phyloP scores from a whole-genome alignment of 2,113 vertebrate genomes.

The Ochotona princeps region DNA sequence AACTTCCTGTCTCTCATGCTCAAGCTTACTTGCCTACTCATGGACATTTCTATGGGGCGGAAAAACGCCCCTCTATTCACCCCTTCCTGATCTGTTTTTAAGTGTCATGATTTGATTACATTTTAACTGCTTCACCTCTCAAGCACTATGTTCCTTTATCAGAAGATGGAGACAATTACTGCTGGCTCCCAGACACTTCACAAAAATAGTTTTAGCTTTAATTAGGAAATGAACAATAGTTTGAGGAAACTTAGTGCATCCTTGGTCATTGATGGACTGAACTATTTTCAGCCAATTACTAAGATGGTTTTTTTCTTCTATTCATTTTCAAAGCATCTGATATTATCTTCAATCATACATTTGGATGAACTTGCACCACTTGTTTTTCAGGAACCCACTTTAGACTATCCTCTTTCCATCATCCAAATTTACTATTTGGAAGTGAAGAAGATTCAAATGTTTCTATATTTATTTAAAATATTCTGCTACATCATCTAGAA shows the following conservation, averaged over 20 bases:
- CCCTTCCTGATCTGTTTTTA: neutral
- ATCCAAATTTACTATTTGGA: neutral
- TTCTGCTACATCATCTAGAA: neutral
- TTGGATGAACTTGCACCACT: neutral
- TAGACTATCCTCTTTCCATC: neutral
- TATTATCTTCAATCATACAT: neutral
- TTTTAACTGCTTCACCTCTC: conserved; percentile 44
- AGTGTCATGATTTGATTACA: conserved; percentile 36
- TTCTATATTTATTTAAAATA: conserved; percentile 37
- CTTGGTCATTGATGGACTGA: conserved; percentile 65
- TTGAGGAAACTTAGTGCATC: conserved; percentile 58
- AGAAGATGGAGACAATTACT: conserved; percentile 69
- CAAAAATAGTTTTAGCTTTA: conserved; percentile 71
- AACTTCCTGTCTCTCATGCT: neutral
- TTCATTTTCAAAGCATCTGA: neutral
- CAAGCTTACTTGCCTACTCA: neutral
- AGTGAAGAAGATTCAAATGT: neutral
- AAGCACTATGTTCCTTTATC: conserved; percentile 44
- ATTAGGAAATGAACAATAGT: conserved; percentile 70
- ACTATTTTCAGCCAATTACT: conserved; percentile 66
- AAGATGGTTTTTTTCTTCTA: conserved; percentile 47
- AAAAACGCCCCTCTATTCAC: neutral
- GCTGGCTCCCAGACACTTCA: conserved; percentile 54
- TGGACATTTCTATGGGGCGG: neutral
- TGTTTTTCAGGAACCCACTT: neutral